Conservation (phyloP, 2,113 vertebrate genomes). For the Neopipo cinnamomea region DNA sequence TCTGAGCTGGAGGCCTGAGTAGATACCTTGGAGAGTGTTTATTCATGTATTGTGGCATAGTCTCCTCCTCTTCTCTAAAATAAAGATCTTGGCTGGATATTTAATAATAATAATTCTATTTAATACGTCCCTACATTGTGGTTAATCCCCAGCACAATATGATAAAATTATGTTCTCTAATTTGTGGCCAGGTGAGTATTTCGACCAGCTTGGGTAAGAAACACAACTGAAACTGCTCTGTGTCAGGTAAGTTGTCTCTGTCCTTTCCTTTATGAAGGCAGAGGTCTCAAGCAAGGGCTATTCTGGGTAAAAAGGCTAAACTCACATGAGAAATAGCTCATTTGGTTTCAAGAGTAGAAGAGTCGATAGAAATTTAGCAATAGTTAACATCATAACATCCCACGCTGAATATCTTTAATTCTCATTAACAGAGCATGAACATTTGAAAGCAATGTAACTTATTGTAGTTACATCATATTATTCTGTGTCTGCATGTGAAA, state of each 20-base stretch:
- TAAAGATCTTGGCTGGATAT: not conserved
- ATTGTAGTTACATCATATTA: not conserved
- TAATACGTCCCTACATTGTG: not conserved
- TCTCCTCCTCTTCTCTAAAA: not conserved
- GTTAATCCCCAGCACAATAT: not conserved
- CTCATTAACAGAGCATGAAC: not conserved
- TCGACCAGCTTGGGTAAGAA: not conserved
- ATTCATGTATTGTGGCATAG: not conserved
- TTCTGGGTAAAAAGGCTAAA: not conserved
- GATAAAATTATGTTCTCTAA: not conserved
- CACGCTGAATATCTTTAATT: not conserved
- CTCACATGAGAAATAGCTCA: accelerated
- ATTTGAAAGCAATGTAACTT: not conserved
- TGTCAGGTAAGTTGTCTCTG: not conserved
- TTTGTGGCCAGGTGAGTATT: not conserved
- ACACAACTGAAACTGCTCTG: not conserved
- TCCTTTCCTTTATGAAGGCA: not conserved
- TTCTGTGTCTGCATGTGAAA: not conserved
- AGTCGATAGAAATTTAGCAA: not conserved
- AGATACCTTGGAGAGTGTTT: not conserved
- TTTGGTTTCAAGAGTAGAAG: not conserved
- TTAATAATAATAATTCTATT: not conserved
- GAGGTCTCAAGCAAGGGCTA: not conserved
- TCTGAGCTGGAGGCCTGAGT: not conserved
- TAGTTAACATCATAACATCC: not conserved